phyloP scores from a whole-genome alignment of 2,113 vertebrate genomes.

The Misgurnus anguillicaudatus region DNA sequence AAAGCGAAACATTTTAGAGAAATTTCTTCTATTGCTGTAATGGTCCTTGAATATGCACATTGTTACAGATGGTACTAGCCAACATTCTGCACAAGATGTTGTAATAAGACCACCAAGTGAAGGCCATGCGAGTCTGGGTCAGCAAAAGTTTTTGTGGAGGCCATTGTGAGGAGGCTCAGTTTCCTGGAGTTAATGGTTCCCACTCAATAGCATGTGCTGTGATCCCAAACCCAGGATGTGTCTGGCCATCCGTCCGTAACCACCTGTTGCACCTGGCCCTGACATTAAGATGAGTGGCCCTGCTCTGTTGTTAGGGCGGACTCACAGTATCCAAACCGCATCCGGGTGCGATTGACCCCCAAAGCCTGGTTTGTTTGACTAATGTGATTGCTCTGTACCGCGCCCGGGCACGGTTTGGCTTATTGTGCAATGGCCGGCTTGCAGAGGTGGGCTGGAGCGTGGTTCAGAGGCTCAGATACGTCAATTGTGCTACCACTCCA shows the following conservation, averaged over 20 bases:
- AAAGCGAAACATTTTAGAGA: too few relatives aligned
- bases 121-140: slow-evolving; percentile 18
- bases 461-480: too few relatives aligned
- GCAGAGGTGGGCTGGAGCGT: too few relatives aligned
- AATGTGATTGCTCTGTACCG: too few relatives aligned
- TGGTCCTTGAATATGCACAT: neutral
- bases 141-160: slow-evolving; percentile 44
- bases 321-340: too few relatives aligned
- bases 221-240: slow-evolving; percentile 48
- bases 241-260: slow-evolving; percentile 18
- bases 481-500: too few relatives aligned
- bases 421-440: too few relatives aligned
- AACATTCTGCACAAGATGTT: slow-evolving; percentile 11
- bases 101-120: slow-evolving; percentile 18
- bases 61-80: neutral
- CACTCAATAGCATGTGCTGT: slow-evolving; percentile 36
- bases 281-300: slow-evolving; percentile 47
- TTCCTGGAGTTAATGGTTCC: slow-evolving; percentile 62
- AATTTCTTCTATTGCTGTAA: neutral
- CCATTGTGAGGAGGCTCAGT: slow-evolving; percentile 35
- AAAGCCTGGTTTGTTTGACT: too few relatives aligned
- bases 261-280: slow-evolving; percentile 59
- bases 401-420: too few relatives aligned
- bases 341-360: too few relatives aligned
- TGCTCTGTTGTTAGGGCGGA: too few relatives aligned